Evolutionary conservation across 2,888 invertebrate species (phyloP), one percentile per base, ranked within the genome.

Genomic region (Ommatoiulus sabulosus): DNA sequence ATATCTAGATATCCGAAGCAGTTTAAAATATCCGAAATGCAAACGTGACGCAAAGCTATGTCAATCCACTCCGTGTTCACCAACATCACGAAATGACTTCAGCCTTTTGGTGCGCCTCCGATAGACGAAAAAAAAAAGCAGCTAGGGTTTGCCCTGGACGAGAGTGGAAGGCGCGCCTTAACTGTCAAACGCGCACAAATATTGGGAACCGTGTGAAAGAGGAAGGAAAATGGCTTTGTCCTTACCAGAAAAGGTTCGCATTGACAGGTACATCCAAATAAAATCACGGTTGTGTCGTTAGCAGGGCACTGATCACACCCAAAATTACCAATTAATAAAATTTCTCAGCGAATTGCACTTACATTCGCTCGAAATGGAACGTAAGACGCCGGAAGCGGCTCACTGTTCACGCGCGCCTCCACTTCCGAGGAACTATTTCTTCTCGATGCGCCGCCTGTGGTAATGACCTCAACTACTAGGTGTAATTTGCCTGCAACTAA

Each of bases 171-270:
- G 72, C 72, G 72, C 72, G 72, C 24, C 72, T 63, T 35, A 63
- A 63, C 63, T 72, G 72, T 72, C 72, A 72, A 72, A 72, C 72
- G 72, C 72, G 72, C 72, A 72, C 24, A 72, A 72, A 72, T 72
- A 72, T 72, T 20, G 20, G 20, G 20, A 8, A 72, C 20, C 8
- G 72, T 20, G 8, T 24, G 72, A 72, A 72, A 72, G 72, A 24
- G 5, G 8, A 6, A 72, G 20, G 24, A 72, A 72, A 72, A 72
- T 72, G 24, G 20, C 24, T 24, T 72, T 8, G 72, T 72, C 24
- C 72, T 72, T 72, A 72, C 72, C 72, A 72, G 72, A 72, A 72
- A 72, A 72, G 72, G 24, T 72, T 72, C 24, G 72, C 24, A 20
- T 72, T 72, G 72, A 72, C 72, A 72, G 72, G 72, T 72, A 72